Percentiles rank a stretch among this genome's conserved stretches.
phyloP scores from a whole-genome alignment of 2,797 vertebrate species.

The Enteromius fasciolatus region DNA sequence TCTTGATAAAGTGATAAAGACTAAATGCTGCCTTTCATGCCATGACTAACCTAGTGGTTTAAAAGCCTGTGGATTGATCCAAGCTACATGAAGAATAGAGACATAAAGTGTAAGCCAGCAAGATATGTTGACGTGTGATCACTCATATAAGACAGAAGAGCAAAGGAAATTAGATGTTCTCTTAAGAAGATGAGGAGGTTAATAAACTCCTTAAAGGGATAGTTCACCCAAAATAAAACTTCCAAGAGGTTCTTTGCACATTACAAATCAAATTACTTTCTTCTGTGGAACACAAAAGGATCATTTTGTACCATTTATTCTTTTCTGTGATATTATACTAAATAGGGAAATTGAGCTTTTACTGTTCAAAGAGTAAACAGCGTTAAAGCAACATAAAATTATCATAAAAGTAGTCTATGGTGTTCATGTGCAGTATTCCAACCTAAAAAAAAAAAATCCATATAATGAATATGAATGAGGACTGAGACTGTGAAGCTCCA shows the following conservation, averaged over 20 bases:
- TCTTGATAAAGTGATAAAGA: neutral
- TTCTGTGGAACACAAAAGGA: neutral
- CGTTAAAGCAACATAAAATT: neutral
- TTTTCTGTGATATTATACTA: neutral
- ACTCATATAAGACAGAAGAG: neutral
- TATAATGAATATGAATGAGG: neutral
- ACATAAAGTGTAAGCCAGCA: constrained; percentile 16
- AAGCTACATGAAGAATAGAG: constrained; percentile 6
- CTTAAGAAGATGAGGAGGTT: neutral
- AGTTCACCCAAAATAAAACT: neutral
- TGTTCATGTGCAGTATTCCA: neutral
- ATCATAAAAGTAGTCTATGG: neutral
- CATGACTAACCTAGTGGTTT: constrained; percentile 5
- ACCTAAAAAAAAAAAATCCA: neutral
- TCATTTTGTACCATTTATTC: neutral
- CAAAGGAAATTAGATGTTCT: neutral
- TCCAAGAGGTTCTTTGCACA: neutral
- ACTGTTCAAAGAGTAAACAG: neutral
- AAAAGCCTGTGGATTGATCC: constrained; percentile 35
- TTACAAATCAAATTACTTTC: neutral
- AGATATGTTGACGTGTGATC: neutral
- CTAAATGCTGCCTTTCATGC: constrained; percentile 1
- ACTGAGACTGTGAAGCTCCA: neutral
- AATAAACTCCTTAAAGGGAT: neutral
- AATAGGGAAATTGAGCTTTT: neutral